Evolutionary conservation across 2,797 vertebrate genomes (phyloP), one percentile per base, ranked within the genome.

Genomic region (Capromys pilorides): DNA sequence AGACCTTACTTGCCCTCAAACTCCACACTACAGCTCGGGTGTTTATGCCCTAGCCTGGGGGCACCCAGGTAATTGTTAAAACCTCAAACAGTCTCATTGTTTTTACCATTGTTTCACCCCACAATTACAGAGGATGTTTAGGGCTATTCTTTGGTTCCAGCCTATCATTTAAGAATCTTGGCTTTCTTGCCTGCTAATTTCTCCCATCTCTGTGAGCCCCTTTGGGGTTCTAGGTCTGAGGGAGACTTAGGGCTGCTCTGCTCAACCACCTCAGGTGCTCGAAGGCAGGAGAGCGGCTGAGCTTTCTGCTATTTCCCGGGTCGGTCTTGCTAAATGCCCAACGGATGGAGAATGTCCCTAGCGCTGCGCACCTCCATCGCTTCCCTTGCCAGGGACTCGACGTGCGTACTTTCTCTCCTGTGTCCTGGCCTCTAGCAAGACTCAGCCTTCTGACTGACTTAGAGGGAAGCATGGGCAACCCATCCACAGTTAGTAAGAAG

Each of bases 301-400:
- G n/a, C 49, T 69, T 24, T 2, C 71, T n/a, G 64, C 41, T 62
- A 1, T 61, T 31, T 67, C 14, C 77, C n/a, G 31, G 62, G 18
- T n/a, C 54, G 33, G 4, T 19, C 36, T 51, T 71, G 4, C n/a
- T 39, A 24, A 28, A 51, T 5, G 31, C n/a, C 6, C n/a, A n/a
- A 5, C 24, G 41, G 61, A 69, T 2, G 6, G 85, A 36, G 10
- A 22, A 13, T 45, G 16, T 31, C 41, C 61, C n/a, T n/a, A 41
- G 49, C 31, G 0, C 11, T 5, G 0, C 7, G 13, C 4, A 7
- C 14, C 28, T 28, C 6, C 31, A 1, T 26, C n/a, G 14, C 11
- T 4, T 39, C 39, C 3, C 49, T 62, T 61, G 78, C 85, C 73
- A 59, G 66, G 64, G 88, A 51, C 10, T 61, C 49, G 54, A 36